These are phyloP conservation scores for Gryllus longicercus DNA, from an alignment of 2,888 invertebrate species.

Conservation along the genomic window DNA sequence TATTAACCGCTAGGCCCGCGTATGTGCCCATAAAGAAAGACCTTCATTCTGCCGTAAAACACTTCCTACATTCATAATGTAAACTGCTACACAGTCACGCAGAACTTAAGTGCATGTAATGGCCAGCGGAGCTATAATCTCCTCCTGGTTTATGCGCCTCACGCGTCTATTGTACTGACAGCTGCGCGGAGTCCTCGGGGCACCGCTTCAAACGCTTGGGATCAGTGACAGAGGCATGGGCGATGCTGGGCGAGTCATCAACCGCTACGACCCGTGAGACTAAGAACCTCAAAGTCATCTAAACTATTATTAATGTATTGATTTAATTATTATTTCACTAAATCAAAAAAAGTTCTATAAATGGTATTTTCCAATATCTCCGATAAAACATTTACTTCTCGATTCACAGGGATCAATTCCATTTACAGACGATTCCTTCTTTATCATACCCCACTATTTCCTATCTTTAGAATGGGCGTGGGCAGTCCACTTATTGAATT, in stretches of 20 bases:
- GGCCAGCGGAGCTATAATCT: constrained; percentile 1
- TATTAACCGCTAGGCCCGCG: background rate
- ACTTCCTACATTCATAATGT: constrained; percentile 1
- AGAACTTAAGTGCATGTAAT: background rate
- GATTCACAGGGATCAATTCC: too few species aligned
- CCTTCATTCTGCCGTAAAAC: background rate
- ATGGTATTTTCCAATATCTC: too few species aligned
- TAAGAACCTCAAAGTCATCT: too few species aligned
- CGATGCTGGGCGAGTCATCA: too few species aligned
- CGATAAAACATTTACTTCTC: too few species aligned
- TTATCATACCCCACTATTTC: too few species aligned
- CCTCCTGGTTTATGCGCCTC: background rate
- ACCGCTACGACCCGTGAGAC: too few species aligned
- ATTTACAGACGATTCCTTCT: too few species aligned
- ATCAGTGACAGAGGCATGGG: too few species aligned
- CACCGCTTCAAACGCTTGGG: background rate
- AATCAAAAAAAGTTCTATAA: too few species aligned
- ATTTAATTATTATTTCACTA: background rate
- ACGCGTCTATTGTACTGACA: constrained; percentile 6
- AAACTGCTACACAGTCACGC: background rate
- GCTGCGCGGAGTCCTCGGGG: background rate
- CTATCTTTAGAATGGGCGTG: too few species aligned
- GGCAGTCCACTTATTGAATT: too few species aligned
- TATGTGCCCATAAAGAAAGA: background rate
- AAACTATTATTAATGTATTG: background rate